Base-by-base conservation (phyloP, 2,888 invertebrate species). In the Dexiosoma caninum region DNA sequence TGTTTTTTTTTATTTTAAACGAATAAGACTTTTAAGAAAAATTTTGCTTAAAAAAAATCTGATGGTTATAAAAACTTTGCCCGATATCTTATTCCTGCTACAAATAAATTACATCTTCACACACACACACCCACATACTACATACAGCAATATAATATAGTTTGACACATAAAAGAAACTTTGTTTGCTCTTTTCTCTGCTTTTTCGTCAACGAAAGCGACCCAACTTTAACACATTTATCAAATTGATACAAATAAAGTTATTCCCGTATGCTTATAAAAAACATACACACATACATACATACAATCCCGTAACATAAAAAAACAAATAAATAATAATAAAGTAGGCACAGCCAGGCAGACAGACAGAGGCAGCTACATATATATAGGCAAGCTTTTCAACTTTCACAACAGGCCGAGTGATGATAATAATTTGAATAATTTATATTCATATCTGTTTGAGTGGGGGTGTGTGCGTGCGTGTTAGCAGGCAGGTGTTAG, bases 381-480 rank as follows among this genome's bases (percentile, higher is more conserved):
- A 7, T 10, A 69, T 7, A 51, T 42, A 44, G 19, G 37, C 9
- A 55, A 51, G 64, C 37, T 49, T 74, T 62, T 37, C 5, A 74
- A 27, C n/a, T 57, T 49, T 57, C 64, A 74, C 74, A 74, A 57
- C 37, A 46, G 46, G 37, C 66, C 57, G 74, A 66, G 42, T 57
- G 70, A 23, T 60, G 70, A 60, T 71, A 72, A 62, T 51, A 35
- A 40, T 60, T 60, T 60, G 19, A 71, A 60, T 49, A 60, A 60
- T 70, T 70, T 23, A 62, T 35, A 62, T 72, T 27, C 35, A 23
- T 64, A 23, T 46, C 23, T 49, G 27, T 27, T 5, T 27, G 27
- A 27, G 27, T 27, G 27, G 3, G 3, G 27, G 27, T 27, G 27
- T 42, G 23, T 2, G 16, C 14, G 46, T 46, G 10, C 2, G 21